Evolutionary conservation across 2,797 vertebrate species (phyloP).

Genomic region (Alca torda): DNA sequence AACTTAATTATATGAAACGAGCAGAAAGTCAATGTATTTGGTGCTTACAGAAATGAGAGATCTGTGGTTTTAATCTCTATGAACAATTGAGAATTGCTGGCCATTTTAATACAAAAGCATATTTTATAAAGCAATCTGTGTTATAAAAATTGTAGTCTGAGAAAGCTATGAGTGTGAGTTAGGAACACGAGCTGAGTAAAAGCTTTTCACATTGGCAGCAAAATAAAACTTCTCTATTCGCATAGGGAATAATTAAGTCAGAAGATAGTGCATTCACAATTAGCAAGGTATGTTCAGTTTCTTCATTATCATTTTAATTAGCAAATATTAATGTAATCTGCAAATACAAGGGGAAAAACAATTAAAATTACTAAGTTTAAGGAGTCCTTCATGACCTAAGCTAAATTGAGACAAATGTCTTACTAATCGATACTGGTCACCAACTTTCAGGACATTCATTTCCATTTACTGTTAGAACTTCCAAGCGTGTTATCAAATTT

Average conservation of each 20-base stretch:
- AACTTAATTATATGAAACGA: background rate
- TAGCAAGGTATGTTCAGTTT: background rate
- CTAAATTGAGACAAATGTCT: conserved; percentile 32
- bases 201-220: background rate
- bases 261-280: background rate
- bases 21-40: background rate
- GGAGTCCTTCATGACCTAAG: conserved; percentile 10
- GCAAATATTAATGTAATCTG: conserved; percentile 48
- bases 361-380: conserved; percentile 21
- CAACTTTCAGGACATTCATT: background rate
- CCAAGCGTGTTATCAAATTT: conserved; percentile 27
- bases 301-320: conserved; percentile 48
- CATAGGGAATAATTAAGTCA: background rate
- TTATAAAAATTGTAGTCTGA: background rate
- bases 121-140: background rate
- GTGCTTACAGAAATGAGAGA: background rate
- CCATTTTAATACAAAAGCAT: background rate
- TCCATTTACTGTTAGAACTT: conserved; percentile 39
- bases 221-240: background rate
- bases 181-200: background rate
- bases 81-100: background rate
- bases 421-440: background rate
- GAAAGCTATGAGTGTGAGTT: background rate
- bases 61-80: background rate
- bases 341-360: conserved; percentile 22